Base-by-base conservation (phyloP, 2,113 vertebrate species). In the Myotis brandtii region DNA sequence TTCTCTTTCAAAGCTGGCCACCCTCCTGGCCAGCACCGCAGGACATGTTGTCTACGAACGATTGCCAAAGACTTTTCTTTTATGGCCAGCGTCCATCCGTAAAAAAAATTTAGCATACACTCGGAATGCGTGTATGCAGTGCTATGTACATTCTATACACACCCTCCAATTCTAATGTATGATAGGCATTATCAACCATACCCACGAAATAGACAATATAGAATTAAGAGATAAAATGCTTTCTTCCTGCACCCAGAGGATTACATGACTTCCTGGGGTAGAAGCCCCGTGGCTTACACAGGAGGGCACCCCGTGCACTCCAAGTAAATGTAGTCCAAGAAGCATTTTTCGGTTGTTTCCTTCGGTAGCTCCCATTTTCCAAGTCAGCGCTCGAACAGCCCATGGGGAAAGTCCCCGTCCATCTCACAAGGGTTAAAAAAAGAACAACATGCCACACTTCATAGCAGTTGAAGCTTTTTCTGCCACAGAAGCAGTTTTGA, bases 401-500 rank as follows among this genome's bases (percentile, higher is more conserved):
- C 56, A 81, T 89, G 70, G 32, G 76, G 85, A n/a, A 91, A 72
- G 59, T 75, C 46, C 40, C 48, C 6, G 70, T 94, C 75, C 70
- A 87, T 92, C 90, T 89, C n/a, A 8, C 72, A 83, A 93, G 93
- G 70, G 89, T 95, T 96, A 77, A 95, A 96, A 93, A 93, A 88
- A 86, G 75, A 86, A 83, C 48, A 46, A 66, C 86, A 77, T 66
- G 59, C 46, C 90, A 87, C 66, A 82, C 79, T 98, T 97, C 91
- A 34, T 97, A 94, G 94, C 32, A 93, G 96, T 93, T 70, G 25
- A 79, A 87, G 84, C 56, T 89, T 97, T 98, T 98, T 98, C 96
- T 98, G 97, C 97, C 97, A 93, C 92, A 88, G 86, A 98, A 97
- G 97, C 98, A 91, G 87, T 98, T 98, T 97, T 97, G 96, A 40